Evolutionary conservation across 2,113 vertebrate species (phyloP).

Genomic region (Seriola dumerili): DNA sequence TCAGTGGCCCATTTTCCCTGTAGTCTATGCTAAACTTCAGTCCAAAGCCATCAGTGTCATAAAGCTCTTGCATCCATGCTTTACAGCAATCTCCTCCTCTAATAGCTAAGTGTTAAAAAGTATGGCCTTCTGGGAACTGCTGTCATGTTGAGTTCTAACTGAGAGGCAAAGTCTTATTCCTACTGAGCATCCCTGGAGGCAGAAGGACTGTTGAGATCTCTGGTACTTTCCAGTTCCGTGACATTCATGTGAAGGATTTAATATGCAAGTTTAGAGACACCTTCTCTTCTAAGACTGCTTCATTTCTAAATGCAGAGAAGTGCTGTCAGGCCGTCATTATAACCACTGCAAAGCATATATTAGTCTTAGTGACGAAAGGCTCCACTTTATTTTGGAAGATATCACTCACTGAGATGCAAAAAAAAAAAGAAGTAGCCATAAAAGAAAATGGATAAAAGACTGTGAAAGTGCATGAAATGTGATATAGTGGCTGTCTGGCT

Average conservation of each 20-base stretch:
- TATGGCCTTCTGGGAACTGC: slow-evolving; percentile 15
- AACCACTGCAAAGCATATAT: slow-evolving; percentile 24
- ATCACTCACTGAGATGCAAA: slow-evolving; percentile 1
- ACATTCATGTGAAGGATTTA: neutral
- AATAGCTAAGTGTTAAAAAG: slow-evolving; percentile 29
- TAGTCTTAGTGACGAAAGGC: neutral
- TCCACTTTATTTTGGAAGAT: neutral
- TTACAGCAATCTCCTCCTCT: slow-evolving; percentile 9
- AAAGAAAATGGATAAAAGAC: neutral
- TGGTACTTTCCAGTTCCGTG: neutral
- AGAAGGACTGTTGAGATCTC: slow-evolving; percentile 20
- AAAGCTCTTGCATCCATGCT: slow-evolving; percentile 5
- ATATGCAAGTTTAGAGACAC: slow-evolving; percentile 23
- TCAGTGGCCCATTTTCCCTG: neutral
- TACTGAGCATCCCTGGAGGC: slow-evolving; percentile 13
- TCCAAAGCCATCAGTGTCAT: slow-evolving; percentile 27
- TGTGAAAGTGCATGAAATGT: slow-evolving; percentile 27
- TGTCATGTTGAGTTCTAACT: slow-evolving; percentile 31
- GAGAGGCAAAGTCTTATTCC: slow-evolving; percentile 5
- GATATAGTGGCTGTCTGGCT: slow-evolving; percentile 5
- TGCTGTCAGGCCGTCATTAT: neutral
- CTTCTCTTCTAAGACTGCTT: neutral
- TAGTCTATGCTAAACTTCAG: neutral
- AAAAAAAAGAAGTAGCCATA: neutral
- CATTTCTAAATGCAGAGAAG: neutral